Evolutionary conservation across 1,140 invertebrate genomes (phyloP).

Genomic region (Melanaphis sacchari): DNA sequence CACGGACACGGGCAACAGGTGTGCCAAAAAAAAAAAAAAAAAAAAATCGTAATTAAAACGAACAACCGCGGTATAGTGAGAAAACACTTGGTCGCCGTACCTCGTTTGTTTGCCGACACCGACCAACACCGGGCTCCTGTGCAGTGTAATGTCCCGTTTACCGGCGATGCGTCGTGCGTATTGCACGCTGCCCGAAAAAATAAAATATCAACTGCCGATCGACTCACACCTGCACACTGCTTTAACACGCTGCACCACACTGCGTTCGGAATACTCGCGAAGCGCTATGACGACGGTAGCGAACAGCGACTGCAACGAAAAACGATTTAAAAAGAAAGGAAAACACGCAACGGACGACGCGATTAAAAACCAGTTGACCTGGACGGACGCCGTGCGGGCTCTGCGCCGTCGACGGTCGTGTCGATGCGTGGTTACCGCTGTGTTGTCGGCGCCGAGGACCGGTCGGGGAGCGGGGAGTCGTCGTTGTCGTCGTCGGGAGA

Average conservation of each 20-base stretch:
- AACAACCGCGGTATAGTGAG: neutral
- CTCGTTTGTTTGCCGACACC: neutral
- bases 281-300: neutral
- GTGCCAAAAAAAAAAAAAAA: neutral
- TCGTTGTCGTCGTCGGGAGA: neutral
- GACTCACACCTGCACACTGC: neutral
- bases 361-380: slow-evolving; percentile 10
- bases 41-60: neutral
- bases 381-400: slow-evolving; percentile 14
- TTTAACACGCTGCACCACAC: neutral
- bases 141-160: neutral
- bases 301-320: neutral
- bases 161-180: neutral
- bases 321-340: neutral
- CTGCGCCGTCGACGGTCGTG: slow-evolving; percentile 16
- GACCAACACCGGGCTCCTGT: neutral
- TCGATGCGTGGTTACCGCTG: slow-evolving; percentile 21
- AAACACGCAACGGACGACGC: neutral
- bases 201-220: neutral
- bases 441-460: neutral
- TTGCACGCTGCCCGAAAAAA: neutral
- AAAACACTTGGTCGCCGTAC: neutral
- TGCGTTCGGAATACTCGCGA: neutral
- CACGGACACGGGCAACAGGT: neutral
- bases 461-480: neutral